These are phyloP conservation scores for Cossypha caffra DNA, from an alignment of 2,797 vertebrate species.

Conservation along the genomic window DNA sequence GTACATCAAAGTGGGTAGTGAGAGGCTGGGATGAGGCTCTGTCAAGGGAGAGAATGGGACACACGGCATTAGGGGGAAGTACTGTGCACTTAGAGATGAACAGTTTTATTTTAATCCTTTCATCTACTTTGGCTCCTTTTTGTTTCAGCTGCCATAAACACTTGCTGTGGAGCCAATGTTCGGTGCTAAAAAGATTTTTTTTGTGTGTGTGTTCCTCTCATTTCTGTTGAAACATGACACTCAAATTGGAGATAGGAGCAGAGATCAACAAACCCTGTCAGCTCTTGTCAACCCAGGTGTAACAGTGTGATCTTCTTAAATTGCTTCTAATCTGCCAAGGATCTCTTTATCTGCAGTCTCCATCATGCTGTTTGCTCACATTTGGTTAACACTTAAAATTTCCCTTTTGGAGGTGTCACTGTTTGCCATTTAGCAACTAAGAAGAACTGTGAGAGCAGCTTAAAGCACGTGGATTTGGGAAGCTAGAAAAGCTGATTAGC, in stretches of 20 bases:
- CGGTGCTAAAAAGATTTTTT: conserved; percentile 45
- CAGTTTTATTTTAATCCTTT: conserved; percentile 64
- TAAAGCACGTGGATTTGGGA: conserved; percentile 73
- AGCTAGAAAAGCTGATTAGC: conserved; percentile 81
- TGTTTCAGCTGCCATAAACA: conserved; percentile 57
- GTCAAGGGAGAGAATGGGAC: conserved; percentile 12
- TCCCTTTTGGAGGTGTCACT: conserved; percentile 79
- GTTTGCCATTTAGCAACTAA: conserved; percentile 75
- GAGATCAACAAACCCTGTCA: conserved; percentile 82
- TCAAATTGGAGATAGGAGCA: conserved; percentile 78
- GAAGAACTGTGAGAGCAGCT: conserved; percentile 73
- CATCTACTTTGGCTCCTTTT: conserved; percentile 35
- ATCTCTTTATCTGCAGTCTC: conserved; percentile 74
- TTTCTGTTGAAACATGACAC: conserved; percentile 77
- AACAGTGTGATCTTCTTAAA: conserved; percentile 80
- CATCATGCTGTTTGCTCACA: conserved; percentile 81
- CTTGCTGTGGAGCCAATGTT: conserved; percentile 37
- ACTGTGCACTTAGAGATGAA: conserved; percentile 33
- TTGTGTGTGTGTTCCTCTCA: conserved; percentile 50
- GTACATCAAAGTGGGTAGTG: conserved; percentile 13
- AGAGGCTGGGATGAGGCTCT: conserved; percentile 23
- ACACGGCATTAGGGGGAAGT: not conserved
- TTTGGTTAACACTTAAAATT: conserved; percentile 81
- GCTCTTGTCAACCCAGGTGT: conserved; percentile 80
- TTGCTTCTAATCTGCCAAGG: conserved; percentile 78